Percentiles rank a stretch among this genome's conserved stretches.
Evolutionary conservation across 2,113 vertebrate species (phyloP).

Genomic region (Athene cunicularia): DNA sequence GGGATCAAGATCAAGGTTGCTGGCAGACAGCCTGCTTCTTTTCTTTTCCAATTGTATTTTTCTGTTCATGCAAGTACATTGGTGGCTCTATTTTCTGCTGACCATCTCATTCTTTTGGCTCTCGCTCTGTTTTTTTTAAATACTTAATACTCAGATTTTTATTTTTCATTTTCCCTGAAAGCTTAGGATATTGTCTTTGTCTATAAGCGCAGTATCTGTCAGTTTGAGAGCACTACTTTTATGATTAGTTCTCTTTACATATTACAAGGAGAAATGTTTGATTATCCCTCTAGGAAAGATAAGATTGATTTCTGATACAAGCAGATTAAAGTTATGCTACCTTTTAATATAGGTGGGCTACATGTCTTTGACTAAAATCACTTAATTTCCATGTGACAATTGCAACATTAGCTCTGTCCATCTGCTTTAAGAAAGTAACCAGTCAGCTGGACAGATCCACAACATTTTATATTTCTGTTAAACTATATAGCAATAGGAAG

Average conservation of each 20-base stretch:
- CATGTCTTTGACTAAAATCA: neutral
- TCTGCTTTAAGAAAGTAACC: neutral
- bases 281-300: neutral
- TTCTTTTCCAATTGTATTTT: conserved; percentile 36
- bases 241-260: neutral
- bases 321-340: neutral
- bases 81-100: neutral
- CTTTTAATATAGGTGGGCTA: neutral
- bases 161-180: neutral
- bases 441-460: neutral
- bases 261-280: neutral
- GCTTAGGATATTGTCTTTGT: neutral
- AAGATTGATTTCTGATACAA: neutral
- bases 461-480: neutral
- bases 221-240: neutral
- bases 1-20: neutral
- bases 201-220: neutral
- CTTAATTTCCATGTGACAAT: neutral
- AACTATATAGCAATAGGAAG: neutral
- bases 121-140: neutral
- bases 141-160: neutral
- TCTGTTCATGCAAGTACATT: neutral
- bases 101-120: neutral
- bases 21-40: neutral
- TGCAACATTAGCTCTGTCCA: neutral